Evolutionary conservation across 1,140 invertebrate genomes (phyloP).

Genomic region (Drosophila prosaltans): DNA sequence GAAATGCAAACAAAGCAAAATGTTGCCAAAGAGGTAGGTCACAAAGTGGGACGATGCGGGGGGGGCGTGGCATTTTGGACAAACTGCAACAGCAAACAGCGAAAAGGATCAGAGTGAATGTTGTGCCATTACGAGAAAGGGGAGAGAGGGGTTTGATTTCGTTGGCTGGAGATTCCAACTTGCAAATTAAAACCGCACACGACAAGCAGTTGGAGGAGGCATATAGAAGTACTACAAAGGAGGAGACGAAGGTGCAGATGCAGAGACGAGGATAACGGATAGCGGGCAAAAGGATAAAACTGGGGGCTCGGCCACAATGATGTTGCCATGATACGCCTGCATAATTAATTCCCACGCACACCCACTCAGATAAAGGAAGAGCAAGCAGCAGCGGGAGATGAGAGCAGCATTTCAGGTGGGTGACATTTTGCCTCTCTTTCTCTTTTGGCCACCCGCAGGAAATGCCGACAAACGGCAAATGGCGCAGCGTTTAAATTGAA

Average conservation of each 20-base stretch:
- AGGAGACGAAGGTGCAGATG: not conserved
- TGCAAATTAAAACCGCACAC: constrained; percentile 76
- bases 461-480: constrained; percentile 70
- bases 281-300: constrained; percentile 24
- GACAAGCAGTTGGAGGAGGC: constrained; percentile 6
- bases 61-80: constrained; percentile 34
- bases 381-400: not conserved
- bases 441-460: constrained; percentile 34
- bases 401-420: constrained; percentile 47
- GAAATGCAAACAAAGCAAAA: constrained; percentile 54
- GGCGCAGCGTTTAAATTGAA: constrained; percentile 66
- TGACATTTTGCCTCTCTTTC: constrained; percentile 30
- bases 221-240: not conserved
- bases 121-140: constrained; percentile 31
- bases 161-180: constrained; percentile 22
- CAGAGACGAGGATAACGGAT: not conserved
- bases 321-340: constrained; percentile 77
- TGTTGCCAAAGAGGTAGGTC: not conserved
- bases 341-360: constrained; percentile 70
- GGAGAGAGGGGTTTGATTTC: not conserved
- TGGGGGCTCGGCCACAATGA: constrained; percentile 33
- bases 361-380: constrained; percentile 11
- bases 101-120: constrained; percentile 56
- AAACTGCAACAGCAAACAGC: constrained; percentile 41
- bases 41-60: not conserved